Base-by-base conservation (phyloP, 2,888 invertebrate species). In the Therioaphis trifolii region DNA sequence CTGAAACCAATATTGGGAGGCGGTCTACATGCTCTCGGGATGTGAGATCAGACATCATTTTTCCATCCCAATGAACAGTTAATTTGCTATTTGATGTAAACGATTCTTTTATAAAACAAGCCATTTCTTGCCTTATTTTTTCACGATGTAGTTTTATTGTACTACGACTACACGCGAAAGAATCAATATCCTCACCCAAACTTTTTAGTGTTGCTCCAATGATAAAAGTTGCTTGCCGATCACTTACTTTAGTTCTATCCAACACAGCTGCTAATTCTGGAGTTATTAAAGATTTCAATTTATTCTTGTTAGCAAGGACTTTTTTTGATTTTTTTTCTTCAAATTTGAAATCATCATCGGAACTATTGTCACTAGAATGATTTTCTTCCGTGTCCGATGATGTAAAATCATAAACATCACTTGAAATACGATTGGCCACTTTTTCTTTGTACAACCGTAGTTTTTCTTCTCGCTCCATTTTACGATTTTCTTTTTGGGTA, bases 21-120 rank as follows among this genome's bases (percentile, higher is more conserved):
- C 35, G 63, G 63, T 63, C 63, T 63, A 63, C 35, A 63, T 63
- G 63, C 18, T 63, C 63, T 35, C 18, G 29, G 24, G 63, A 63
- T 4, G 63, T 63, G 24, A 43, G 2, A 1, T 21, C 24, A 14
- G 12, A 68, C 21, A 43, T 68, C 2, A 40, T 9, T 68, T 68
- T 68, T 68, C 68, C 21, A 43, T 21, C 21, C 43, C n/a, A 71
- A 2, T 71, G 46, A 71, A 71, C 71, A 12, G 27, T 71, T 71
- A 71, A 71, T 71, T 71, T 71, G 3, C 49, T 71, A 5, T 27
- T 71, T 27, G 27, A 21, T 71, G 27, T 49, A 69, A 69, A 69
- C 27, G 4, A 55, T 71, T 49, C 12, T 72, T 72, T 52, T 72
- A 29, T 72, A 52, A 46, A 69, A 69, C 46, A 43, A 69, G 46